Evolutionary conservation across 1,140 invertebrate genomes (phyloP).

Genomic region (Gryllus bimaculatus): DNA sequence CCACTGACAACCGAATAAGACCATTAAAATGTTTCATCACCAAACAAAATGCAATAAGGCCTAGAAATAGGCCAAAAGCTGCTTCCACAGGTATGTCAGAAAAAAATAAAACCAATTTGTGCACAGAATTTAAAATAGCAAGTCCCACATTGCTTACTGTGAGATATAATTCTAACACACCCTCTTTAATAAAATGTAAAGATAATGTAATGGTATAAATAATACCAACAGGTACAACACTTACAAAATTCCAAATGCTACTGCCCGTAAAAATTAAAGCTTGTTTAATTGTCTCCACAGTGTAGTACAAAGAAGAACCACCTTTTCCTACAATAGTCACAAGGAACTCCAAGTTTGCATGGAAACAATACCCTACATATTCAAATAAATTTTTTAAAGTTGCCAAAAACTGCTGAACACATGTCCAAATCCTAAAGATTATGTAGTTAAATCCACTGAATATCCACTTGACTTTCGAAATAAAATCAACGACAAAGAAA

Average conservation of each 20-base stretch:
- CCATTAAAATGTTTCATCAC: constrained; percentile 6
- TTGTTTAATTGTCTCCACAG: constrained; percentile 22
- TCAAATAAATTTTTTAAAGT: background rate
- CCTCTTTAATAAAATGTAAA: constrained; percentile 32
- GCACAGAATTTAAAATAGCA: constrained; percentile 24
- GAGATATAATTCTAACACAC: constrained; percentile 29
- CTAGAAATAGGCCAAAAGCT: constrained; percentile 10
- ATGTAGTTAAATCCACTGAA: background rate
- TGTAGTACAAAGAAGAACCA: constrained; percentile 17
- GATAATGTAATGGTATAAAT: constrained; percentile 31
- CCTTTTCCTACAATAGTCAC: background rate
- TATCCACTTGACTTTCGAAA: background rate
- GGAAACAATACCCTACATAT: background rate
- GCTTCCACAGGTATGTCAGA: constrained; percentile 13
- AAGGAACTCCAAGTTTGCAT: background rate
- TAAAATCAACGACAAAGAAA: constrained; percentile 13
- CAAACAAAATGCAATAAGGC: background rate
- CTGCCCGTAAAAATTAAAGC: constrained; percentile 29
- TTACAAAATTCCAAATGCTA: constrained; percentile 31
- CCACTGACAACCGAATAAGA: background rate
- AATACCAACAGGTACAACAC: constrained; percentile 31
- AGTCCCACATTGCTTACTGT: constrained; percentile 33
- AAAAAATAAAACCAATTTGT: constrained; percentile 22
- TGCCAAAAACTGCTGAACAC: background rate
- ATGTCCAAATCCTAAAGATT: background rate